These are phyloP conservation scores for Listronotus oregonensis DNA, from an alignment of 1,140 invertebrate species.

Conservation along the genomic window DNA sequence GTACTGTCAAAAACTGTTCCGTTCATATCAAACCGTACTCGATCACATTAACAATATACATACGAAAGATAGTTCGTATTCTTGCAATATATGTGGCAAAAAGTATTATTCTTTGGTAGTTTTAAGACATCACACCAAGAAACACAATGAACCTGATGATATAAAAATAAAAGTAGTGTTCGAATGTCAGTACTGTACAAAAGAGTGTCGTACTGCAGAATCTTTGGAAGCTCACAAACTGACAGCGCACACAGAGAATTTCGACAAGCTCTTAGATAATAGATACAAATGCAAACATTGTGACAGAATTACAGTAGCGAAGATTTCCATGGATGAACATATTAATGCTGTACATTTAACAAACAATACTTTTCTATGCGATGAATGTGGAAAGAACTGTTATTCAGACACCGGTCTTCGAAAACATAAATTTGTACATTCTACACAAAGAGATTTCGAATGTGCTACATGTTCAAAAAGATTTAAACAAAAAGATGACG, in stretches of 20 bases:
- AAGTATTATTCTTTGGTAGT: constrained; percentile 12
- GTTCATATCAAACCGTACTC: constrained; percentile 11
- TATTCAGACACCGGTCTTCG: constrained; percentile 4
- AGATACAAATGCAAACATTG: constrained; percentile 27
- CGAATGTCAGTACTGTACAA: constrained; percentile 26
- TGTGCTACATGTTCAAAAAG: constrained; percentile 68
- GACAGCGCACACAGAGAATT: constrained; percentile 28
- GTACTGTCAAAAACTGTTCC: constrained; percentile 29
- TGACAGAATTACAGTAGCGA: constrained; percentile 21
- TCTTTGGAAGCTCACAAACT: constrained; percentile 23
- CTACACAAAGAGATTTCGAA: constrained; percentile 43
- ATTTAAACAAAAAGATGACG: constrained; percentile 55
- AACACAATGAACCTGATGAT: constrained; percentile 1
- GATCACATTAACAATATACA: constrained; percentile 29
- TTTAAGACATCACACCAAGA: constrained; percentile 12
- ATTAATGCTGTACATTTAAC: constrained; percentile 14
- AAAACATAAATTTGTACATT: constrained; percentile 20
- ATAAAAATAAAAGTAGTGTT: constrained; percentile 14
- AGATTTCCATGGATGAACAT: constrained; percentile 20
- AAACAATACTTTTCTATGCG: constrained; percentile 7
- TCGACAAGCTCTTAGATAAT: constrained; percentile 12
- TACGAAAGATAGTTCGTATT: constrained; percentile 14
- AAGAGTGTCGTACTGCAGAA: constrained; percentile 20
- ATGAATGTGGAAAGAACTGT: constrained; percentile 21
- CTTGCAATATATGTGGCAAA: constrained; percentile 18